A percentile compares a stretch with the other conserved stretches of the same genome.
These are phyloP conservation scores for Cotesia congregata DNA, from an alignment of 2,888 invertebrate genomes.

Conservation along the genomic window DNA sequence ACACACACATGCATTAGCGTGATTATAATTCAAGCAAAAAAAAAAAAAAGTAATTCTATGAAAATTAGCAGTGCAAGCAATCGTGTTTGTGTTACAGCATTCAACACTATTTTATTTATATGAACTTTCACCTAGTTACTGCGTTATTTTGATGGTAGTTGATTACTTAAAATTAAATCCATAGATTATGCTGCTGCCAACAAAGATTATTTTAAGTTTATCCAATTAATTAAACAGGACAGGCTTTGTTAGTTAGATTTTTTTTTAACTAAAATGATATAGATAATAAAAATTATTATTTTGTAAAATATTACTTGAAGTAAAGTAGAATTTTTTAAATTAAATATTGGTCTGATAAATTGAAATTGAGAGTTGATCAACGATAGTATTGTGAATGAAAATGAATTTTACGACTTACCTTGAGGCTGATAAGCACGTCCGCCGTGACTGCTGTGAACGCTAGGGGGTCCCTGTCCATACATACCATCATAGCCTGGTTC, in stretches of 20 bases:
- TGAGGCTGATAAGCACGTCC: constrained; percentile 86
- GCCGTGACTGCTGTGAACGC: constrained; percentile 85
- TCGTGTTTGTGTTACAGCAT: constrained; percentile 33
- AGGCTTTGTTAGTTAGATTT: not conserved
- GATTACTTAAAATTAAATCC: constrained; percentile 66
- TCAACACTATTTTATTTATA: constrained; percentile 48
- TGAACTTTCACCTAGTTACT: constrained; percentile 67
- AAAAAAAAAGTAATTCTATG: not conserved
- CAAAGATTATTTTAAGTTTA: constrained; percentile 64
- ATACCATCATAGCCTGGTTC: constrained; percentile 95
- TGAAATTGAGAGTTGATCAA: too few species aligned
- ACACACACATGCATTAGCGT: not conserved
- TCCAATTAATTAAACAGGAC: not conserved
- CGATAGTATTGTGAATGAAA: not conserved
- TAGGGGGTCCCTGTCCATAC: constrained; percentile 92
- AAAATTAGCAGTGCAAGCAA: constrained; percentile 38
- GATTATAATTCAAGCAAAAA: not conserved
- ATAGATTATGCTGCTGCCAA: constrained; percentile 69
- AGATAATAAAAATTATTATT: not conserved
- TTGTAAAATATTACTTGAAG: not conserved
- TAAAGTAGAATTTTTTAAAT: not conserved
- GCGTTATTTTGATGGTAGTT: constrained; percentile 64
- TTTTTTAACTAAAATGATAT: constrained; percentile 4
- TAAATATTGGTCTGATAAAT: not conserved
- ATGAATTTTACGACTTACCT: constrained; percentile 76